Evolutionary conservation across 2,888 invertebrate genomes (phyloP).

Genomic region (Hermodice carunculata): DNA sequence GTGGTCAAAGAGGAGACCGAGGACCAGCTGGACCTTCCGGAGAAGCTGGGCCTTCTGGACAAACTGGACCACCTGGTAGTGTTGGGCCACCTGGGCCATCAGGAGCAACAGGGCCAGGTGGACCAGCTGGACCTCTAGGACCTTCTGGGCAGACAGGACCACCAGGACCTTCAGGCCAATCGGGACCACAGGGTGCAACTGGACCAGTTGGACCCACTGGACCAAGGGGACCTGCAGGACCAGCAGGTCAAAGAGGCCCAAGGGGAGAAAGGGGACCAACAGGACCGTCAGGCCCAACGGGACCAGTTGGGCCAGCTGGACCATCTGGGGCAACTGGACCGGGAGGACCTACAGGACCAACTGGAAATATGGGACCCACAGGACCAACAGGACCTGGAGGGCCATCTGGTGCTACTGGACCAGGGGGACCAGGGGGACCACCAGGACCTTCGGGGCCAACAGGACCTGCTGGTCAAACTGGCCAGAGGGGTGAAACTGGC

Average conservation of each 20-base stretch:
- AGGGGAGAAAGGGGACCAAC: conserved; percentile 14
- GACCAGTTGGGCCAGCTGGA: conserved; percentile 11
- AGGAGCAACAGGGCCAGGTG: conserved; percentile 26
- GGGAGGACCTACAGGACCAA: no score
- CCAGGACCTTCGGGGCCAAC: conserved; percentile 17
- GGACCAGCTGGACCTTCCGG: conserved; percentile 24
- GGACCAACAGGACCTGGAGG: conserved; percentile 12
- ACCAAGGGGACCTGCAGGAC: conserved; percentile 16
- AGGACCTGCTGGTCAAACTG: conserved; percentile 18
- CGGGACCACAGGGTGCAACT: conserved; percentile 22
- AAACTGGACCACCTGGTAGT: conserved; percentile 14
- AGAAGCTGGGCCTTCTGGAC: conserved; percentile 14
- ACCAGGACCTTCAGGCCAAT: conserved; percentile 26
- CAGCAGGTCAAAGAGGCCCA: conserved; percentile 11
- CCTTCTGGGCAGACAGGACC: conserved; percentile 21
- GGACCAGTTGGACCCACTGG: conserved; percentile 15
- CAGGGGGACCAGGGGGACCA: conserved; percentile 23
- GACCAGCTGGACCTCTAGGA: conserved; percentile 27
- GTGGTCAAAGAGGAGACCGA: conserved; percentile 5
- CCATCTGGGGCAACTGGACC: conserved; percentile 9
- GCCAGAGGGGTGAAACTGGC: conserved; percentile 20
- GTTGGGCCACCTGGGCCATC: conserved; percentile 28
- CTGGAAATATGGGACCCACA: not conserved
- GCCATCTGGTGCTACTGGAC: conserved; percentile 27
- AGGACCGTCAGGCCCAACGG: conserved; percentile 26